Evolutionary conservation across 2,797 vertebrate species (phyloP), one percentile per base, ranked within the genome.

Genomic region (Capromys pilorides): DNA sequence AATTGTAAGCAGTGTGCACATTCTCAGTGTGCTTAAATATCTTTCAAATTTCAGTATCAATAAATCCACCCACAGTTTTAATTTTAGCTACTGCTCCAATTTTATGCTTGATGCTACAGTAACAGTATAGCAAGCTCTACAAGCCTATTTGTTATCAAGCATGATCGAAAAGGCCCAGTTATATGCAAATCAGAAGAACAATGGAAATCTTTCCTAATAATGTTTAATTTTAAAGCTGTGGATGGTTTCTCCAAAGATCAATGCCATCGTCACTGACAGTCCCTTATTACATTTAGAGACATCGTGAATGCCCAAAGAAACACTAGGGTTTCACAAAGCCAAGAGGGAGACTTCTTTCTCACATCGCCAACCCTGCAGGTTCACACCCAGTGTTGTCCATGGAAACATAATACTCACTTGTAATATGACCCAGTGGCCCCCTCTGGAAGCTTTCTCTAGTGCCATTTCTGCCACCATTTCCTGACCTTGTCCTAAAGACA

Each of bases 401-500:
- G 77, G 91, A 61, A 39, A 26, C 0, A 0, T 24, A 31, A 69
- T 26, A 95, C 95, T 94, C 96, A 98, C 98, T 98, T 99, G 99
- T 88, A 99, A 98, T 97, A 99, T 98, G 95, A 99, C 98, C 98
- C 99, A 99, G 84, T 99, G 98, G 89, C 98, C 98, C 41, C 71
- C 94, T 77, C 96, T 67, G 57, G 98, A 98, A 93, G 99, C 98
- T 22, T 97, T 98, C 94, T 97, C 96, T 79, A 99, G 94, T 8
- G 97, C 96, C 82, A 95, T 97, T 96, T 99, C 98, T 75, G 99
- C 99, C 64, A 98, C 97, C 8, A 95, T 97, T 96, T 99, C 99
- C 97, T 99, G 98, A 3, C 98, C 99, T 98, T 99, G 98, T 95
- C 99, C 98, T 96, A 99, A 96, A 78, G 98, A 99, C 80, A 99